These are phyloP conservation scores for Papio anubis DNA, from an alignment of 2,113 vertebrate species.

Conservation along the genomic window DNA sequence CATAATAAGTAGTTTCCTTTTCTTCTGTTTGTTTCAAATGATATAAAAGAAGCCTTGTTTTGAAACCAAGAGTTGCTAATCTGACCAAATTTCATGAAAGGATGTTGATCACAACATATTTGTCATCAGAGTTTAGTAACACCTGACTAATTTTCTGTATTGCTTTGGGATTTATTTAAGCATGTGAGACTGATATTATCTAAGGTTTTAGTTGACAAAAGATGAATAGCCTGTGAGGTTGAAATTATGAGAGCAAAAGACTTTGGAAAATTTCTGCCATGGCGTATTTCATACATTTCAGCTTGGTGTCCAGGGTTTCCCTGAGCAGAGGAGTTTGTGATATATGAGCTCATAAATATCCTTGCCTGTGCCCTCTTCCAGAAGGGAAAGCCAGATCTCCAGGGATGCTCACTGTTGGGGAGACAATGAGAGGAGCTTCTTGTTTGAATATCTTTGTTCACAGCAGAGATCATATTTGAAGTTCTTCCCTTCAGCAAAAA, in stretches of 20 bases:
- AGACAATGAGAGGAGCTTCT: constrained; percentile 46
- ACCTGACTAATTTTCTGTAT: not conserved
- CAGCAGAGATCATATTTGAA: constrained; percentile 44
- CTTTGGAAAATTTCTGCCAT: not conserved
- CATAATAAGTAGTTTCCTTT: not conserved
- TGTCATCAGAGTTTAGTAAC: not conserved
- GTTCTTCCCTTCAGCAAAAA: constrained; percentile 34
- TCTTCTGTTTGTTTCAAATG: not conserved
- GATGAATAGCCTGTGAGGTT: not conserved
- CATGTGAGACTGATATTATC: not conserved
- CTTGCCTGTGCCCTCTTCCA: not conserved
- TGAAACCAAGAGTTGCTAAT: not conserved
- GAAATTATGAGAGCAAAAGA: not conserved
- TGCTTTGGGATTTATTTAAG: constrained; percentile 23
- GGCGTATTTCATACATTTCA: not conserved
- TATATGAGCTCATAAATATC: accelerated
- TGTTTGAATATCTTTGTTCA: constrained; percentile 20
- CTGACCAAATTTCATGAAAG: not conserved
- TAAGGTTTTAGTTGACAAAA: not conserved
- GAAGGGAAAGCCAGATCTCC: not conserved
- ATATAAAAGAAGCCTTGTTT: not conserved
- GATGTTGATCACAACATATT: not conserved
- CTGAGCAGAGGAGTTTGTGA: not conserved
- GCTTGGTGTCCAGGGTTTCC: not conserved
- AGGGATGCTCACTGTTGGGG: not conserved